A percentile compares a stretch with the other conserved stretches of the same genome.
phyloP scores from a whole-genome alignment of 1,140 invertebrate genomes.

The Arctopsyche grandis region DNA sequence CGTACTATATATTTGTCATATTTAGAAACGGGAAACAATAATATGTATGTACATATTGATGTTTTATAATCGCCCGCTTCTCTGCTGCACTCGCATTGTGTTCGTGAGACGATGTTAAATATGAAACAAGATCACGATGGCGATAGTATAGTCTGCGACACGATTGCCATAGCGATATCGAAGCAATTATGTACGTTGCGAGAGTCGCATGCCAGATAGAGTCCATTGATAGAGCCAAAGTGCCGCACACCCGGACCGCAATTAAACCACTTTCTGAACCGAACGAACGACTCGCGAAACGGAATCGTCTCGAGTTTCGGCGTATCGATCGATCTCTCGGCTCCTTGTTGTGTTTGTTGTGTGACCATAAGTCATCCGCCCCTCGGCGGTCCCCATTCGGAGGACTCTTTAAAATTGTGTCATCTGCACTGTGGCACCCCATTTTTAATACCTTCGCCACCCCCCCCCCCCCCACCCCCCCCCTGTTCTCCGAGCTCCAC shows the following conservation, averaged over 20 bases:
- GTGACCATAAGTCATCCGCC: background rate
- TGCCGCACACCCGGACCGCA: background rate
- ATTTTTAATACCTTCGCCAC: slow-evolving; percentile 23
- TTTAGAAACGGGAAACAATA: too few relatives aligned
- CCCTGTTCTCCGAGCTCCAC: too few relatives aligned
- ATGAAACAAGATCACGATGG: slow-evolving; percentile 18
- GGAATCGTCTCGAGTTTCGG: background rate
- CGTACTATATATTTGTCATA: too few relatives aligned
- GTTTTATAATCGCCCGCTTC: too few relatives aligned
- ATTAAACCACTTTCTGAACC: background rate
- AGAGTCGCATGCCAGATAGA: background rate
- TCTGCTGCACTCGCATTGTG: background rate
- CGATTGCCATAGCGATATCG: slow-evolving; percentile 25
- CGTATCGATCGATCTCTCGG: background rate
- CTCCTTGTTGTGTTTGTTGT: background rate
- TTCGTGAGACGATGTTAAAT: slow-evolving; percentile 29
- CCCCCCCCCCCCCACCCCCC: background rate
- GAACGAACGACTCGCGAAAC: background rate
- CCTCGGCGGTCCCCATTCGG: background rate
- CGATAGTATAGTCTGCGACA: slow-evolving; percentile 4
- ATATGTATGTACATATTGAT: too few relatives aligned
- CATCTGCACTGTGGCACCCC: slow-evolving; percentile 37
- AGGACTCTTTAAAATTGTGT: slow-evolving; percentile 31
- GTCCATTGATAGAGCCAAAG: background rate
- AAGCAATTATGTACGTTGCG: slow-evolving; percentile 10